Conservation (phyloP, 2,113 vertebrate genomes). For the Hiodon alosoides region DNA sequence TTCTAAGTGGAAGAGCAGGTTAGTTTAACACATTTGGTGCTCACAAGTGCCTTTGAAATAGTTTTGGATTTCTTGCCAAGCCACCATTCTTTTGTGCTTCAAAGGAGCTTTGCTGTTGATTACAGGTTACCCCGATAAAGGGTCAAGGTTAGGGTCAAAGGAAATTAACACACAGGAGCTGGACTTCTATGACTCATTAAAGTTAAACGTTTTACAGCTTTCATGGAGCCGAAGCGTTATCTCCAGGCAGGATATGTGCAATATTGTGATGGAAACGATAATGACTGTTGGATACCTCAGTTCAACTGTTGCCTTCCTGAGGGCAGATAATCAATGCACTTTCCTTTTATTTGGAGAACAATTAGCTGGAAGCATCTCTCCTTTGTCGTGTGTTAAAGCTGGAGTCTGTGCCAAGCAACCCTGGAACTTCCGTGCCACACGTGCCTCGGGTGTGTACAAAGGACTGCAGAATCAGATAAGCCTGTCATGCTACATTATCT, state of each 20-base stretch:
- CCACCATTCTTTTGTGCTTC: not conserved
- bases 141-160: not conserved
- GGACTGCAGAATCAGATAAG: slow-evolving; percentile 1
- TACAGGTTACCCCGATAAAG: not conserved
- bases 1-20: not conserved
- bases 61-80: not conserved
- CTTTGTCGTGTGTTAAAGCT: slow-evolving; percentile 10
- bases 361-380: not conserved
- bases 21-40: not conserved
- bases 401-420: not conserved
- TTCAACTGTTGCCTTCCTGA: not conserved
- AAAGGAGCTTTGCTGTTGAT: not conserved
- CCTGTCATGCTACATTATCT: too few species aligned
- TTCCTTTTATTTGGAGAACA: slow-evolving; percentile 9
- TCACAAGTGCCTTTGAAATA: not conserved
- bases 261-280: not conserved
- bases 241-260: not conserved
- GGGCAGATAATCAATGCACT: slow-evolving; percentile 4
- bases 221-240: not conserved
- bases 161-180: not conserved
- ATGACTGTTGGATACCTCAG: not conserved
- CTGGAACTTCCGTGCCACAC: not conserved
- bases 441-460: not conserved
- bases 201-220: not conserved
- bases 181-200: not conserved